A percentile compares a stretch with the other conserved stretches of the same genome.
phyloP scores from a whole-genome alignment of 2,797 vertebrate genomes.

The Fistularia commersonii region DNA sequence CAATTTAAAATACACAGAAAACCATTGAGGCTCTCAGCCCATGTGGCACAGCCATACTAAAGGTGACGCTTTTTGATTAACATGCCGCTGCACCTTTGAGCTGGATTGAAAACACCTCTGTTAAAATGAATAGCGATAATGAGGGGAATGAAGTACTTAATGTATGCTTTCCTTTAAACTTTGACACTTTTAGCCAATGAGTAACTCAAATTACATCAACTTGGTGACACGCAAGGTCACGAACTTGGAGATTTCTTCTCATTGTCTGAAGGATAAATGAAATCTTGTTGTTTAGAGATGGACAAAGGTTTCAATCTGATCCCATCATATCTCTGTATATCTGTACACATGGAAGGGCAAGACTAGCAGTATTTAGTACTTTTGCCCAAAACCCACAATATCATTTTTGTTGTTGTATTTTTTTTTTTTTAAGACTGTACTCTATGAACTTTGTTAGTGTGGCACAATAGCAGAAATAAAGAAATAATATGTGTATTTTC shows the following conservation, averaged over 20 bases:
- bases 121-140: constrained; percentile 8
- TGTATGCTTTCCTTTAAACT: not conserved
- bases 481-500: no score
- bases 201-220: not conserved
- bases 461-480: no score
- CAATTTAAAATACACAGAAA: constrained; percentile 24
- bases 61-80: constrained; percentile 21
- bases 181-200: not conserved
- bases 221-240: constrained; percentile 5
- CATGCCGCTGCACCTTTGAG: not conserved
- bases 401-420: no score
- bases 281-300: not conserved
- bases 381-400: no score
- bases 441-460: no score
- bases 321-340: no score
- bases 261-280: not conserved
- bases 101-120: constrained; percentile 1
- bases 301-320: no score
- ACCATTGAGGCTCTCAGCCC: constrained; percentile 7
- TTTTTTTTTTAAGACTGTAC: no score
- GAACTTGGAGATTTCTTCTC: not conserved
- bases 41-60: not conserved
- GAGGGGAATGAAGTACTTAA: not conserved
- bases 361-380: no score
- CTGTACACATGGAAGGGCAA: no score